phyloP scores from a whole-genome alignment of 2,113 vertebrate species.

The Cygnus buccinator region DNA sequence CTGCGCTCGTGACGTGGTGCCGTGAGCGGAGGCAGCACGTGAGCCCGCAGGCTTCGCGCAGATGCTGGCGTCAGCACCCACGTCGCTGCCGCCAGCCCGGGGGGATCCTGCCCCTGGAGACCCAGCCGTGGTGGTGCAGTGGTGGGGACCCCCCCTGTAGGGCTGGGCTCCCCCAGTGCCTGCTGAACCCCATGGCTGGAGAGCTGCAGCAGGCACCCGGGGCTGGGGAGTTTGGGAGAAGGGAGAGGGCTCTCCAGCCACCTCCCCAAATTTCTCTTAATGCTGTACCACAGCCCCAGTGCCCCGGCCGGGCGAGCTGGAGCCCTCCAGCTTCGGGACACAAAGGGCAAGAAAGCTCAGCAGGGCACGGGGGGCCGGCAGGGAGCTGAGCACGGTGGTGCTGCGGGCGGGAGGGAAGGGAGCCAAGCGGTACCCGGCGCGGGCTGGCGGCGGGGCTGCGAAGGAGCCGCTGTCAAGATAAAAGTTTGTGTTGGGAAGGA shows the following conservation, averaged over 20 bases:
- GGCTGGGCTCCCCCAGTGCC: no score
- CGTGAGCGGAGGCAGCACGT: fast-evolving
- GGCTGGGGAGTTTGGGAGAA: not conserved
- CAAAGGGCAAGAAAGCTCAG: not conserved
- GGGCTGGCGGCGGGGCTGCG: not conserved
- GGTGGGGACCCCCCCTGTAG: not conserved
- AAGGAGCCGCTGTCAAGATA: not conserved
- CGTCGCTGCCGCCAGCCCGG: fast-evolving
- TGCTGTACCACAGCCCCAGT: not conserved
- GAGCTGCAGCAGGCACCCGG: not conserved
- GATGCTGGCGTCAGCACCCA: not conserved
- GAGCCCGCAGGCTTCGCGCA: fast-evolving
- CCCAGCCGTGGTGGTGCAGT: fast-evolving
- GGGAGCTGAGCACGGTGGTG: not conserved
- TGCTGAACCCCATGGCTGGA: fast-evolving
- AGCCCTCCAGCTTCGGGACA: not conserved
- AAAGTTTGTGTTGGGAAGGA: not conserved
- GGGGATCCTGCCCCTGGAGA: not conserved
- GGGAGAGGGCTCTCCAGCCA: fast-evolving
- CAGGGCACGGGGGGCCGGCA: not conserved
- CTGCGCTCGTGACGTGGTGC: fast-evolving
- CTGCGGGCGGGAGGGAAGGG: not conserved
- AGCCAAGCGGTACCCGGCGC: not conserved
- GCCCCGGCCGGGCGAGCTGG: fast-evolving
- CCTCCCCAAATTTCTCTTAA: not conserved